These are phyloP conservation scores for Laterallus jamaicensis DNA, from an alignment of 2,113 vertebrate species.

Conservation along the genomic window DNA sequence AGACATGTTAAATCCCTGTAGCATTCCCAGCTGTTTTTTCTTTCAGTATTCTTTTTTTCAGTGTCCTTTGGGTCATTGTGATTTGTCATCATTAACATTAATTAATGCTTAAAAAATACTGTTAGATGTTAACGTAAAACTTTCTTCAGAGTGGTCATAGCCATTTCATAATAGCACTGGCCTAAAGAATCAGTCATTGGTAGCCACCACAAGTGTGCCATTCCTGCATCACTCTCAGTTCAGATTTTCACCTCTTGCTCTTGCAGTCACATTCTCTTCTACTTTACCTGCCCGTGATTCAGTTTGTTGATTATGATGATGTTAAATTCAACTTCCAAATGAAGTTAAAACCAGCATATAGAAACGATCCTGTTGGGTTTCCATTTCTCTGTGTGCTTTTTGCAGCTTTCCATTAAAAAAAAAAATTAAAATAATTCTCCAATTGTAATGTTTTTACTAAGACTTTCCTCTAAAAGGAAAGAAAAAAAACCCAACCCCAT, in stretches of 20 bases:
- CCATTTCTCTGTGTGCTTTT: background rate
- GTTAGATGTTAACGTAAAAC: background rate
- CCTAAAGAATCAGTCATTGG: background rate
- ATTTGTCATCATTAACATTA: background rate
- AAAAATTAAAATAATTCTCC: background rate
- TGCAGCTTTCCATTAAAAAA: background rate
- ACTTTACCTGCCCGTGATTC: background rate
- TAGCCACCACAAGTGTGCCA: background rate
- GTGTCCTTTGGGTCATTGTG: background rate
- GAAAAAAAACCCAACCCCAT: background rate
- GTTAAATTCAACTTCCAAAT: background rate
- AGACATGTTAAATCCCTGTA: background rate
- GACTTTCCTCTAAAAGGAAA: background rate
- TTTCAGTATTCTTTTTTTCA: background rate
- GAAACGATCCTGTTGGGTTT: background rate
- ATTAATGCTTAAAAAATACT: background rate
- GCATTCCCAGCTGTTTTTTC: background rate
- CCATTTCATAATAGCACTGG: slow-evolving; percentile 12
- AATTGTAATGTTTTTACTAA: background rate
- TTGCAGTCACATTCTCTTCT: background rate
- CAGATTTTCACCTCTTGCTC: background rate
- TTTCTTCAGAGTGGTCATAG: slow-evolving; percentile 23
- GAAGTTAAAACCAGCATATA: background rate
- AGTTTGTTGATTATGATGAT: background rate
- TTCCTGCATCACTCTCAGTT: background rate